Percentiles rank a stretch among this genome's conserved stretches.
phyloP scores from a whole-genome alignment of 2,888 invertebrate species.

The Caenorhabditis afra region DNA sequence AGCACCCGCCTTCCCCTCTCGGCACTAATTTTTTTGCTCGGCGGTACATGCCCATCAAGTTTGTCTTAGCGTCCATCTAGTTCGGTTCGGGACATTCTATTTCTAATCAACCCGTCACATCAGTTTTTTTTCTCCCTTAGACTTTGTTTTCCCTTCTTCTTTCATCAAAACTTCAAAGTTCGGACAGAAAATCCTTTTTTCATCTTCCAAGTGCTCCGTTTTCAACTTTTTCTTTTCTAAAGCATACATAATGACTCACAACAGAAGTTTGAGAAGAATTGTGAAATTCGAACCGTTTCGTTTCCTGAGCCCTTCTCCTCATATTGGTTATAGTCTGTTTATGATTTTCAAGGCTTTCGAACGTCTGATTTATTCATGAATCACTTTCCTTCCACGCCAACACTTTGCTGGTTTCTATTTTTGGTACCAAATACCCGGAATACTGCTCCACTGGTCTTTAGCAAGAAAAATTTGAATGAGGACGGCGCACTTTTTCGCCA shows the following conservation, averaged over 20 bases:
- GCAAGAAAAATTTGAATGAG: too few species aligned
- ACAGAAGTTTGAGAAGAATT: too few species aligned
- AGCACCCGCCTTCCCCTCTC: slow-evolving; percentile 24
- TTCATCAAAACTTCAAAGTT: slow-evolving; percentile 17
- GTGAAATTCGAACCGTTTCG: too few species aligned
- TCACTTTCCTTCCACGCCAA: not conserved
- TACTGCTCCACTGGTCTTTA: too few species aligned
- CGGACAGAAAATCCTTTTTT: not conserved
- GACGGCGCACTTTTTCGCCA: too few species aligned
- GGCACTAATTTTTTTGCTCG: slow-evolving; percentile 45
- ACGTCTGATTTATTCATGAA: not conserved
- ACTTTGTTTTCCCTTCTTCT: not conserved
- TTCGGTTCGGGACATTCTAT: slow-evolving; percentile 29
- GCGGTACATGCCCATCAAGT: slow-evolving; percentile 45
- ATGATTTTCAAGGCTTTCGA: not conserved
- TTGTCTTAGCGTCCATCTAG: slow-evolving; percentile 20
- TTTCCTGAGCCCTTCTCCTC: too few species aligned
- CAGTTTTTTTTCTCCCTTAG: slow-evolving; percentile 17
- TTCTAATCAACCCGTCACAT: slow-evolving; percentile 45
- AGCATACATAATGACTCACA: too few species aligned
- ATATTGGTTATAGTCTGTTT: too few species aligned
- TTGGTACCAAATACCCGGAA: not conserved
- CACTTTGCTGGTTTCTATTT: not conserved
- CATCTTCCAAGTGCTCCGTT: not conserved
- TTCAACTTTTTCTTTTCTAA: too few species aligned